Conservation (phyloP, 2,797 vertebrate genomes). For the Poecilia gillii region DNA sequence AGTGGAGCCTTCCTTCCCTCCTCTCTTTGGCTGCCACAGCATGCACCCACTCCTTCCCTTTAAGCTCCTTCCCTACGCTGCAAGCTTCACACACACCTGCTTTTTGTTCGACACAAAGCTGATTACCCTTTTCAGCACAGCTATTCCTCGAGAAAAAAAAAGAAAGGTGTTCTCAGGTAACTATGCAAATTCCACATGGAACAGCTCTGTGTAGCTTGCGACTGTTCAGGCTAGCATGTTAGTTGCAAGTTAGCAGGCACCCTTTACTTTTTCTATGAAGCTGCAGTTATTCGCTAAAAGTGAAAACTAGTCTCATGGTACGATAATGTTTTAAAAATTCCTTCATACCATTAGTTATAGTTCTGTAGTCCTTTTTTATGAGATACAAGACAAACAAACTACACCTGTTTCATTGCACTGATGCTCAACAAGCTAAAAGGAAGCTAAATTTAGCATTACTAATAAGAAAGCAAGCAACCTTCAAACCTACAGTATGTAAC, state of each 20-base stretch:
- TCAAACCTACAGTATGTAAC: background rate
- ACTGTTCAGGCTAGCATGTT: background rate
- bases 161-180: constrained; percentile 36
- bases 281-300: background rate
- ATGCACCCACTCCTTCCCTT: constrained; percentile 15
- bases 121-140: constrained; percentile 64
- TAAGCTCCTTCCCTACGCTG: constrained; percentile 48
- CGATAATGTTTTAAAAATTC: background rate
- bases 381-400: background rate
- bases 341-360: background rate
- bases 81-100: constrained; percentile 66
- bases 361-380: background rate
- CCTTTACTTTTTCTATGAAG: background rate
- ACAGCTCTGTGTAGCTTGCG: background rate
- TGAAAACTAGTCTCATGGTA: background rate
- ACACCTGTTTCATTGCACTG: background rate
- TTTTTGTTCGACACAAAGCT: constrained; percentile 69
- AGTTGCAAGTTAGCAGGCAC: background rate
- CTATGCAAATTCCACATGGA: constrained; percentile 39
- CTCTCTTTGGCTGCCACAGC: background rate
- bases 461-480: background rate
- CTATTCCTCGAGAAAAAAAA: constrained; percentile 34
- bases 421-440: background rate
- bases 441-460: background rate
- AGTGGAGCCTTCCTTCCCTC: constrained; percentile 15